Evolutionary conservation across 2,113 vertebrate species (phyloP).

Genomic region (Micromys minutus): DNA sequence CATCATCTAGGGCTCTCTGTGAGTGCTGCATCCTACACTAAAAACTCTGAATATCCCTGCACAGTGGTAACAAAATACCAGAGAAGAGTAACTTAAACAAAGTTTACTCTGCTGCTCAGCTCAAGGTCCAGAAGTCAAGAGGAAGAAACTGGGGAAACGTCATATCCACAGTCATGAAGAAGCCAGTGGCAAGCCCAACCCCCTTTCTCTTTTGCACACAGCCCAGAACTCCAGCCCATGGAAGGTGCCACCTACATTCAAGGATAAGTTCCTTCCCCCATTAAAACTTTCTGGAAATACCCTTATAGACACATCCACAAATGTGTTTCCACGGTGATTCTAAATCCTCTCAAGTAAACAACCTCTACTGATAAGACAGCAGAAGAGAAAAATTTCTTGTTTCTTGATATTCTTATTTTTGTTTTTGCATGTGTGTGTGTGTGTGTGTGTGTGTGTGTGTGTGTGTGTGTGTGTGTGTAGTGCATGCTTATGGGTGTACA

Average conservation of each 20-base stretch:
- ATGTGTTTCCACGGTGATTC: not conserved
- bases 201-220: not conserved
- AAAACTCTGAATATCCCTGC: not conserved
- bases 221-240: not conserved
- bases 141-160: not conserved
- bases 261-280: not conserved
- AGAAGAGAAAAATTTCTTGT: not conserved
- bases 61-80: not conserved
- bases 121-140: not conserved
- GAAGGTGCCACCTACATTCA: not conserved
- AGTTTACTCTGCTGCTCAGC: not conserved
- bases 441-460: too few species aligned
- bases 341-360: not conserved
- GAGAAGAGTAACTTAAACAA: not conserved
- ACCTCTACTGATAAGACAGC: not conserved
- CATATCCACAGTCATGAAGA: not conserved
- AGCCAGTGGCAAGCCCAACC: not conserved
- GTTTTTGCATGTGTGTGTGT: not conserved
- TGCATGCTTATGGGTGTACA: not conserved
- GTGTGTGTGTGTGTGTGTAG: too few species aligned
- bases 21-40: accelerated
- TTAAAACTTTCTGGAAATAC: not conserved
- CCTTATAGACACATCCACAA: not conserved
- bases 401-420: not conserved
- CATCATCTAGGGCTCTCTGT: not conserved